Percentiles rank a stretch among this genome's conserved stretches.
phyloP scores from a whole-genome alignment of 2,888 invertebrate genomes.

The Campopleginae sp. region DNA sequence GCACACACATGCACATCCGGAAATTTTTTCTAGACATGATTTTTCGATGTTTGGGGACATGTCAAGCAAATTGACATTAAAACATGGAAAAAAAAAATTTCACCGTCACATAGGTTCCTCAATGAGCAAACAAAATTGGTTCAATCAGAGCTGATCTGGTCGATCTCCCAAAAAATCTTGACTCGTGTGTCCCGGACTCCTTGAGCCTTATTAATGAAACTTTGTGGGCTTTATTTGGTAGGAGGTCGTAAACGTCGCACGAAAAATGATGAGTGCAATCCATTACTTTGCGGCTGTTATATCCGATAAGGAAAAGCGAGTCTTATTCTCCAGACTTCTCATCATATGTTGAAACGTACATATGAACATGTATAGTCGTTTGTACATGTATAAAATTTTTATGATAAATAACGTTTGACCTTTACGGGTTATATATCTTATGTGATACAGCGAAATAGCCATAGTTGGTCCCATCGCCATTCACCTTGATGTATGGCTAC shows the following conservation, averaged over 20 bases:
- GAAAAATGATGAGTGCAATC: constrained; percentile 36
- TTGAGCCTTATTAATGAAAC: neutral
- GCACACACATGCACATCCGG: too few relatives aligned
- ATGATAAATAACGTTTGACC: constrained; percentile 58
- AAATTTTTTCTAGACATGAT: too few relatives aligned
- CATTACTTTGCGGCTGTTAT: constrained; percentile 46
- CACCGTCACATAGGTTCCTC: too few relatives aligned
- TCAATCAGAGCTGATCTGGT: neutral
- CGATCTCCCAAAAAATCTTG: neutral
- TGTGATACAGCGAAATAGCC: constrained; percentile 51
- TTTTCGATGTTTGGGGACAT: too few relatives aligned
- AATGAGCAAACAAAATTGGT: too few relatives aligned
- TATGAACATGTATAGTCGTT: neutral
- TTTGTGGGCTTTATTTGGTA: constrained; percentile 15
- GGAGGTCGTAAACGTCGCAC: constrained; percentile 21
- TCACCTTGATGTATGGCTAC: constrained; percentile 47
- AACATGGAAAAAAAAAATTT: too few relatives aligned
- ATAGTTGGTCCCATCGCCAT: constrained; percentile 23
- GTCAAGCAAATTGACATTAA: too few relatives aligned
- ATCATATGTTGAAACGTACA: neutral
- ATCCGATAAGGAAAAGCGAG: constrained; percentile 29
- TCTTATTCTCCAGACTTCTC: constrained; percentile 23
- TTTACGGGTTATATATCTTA: constrained; percentile 28
- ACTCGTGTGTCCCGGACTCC: neutral
- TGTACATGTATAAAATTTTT: constrained; percentile 30